Base-by-base conservation (phyloP, 2,113 vertebrate species). In the Odocoileus hemionus region DNA sequence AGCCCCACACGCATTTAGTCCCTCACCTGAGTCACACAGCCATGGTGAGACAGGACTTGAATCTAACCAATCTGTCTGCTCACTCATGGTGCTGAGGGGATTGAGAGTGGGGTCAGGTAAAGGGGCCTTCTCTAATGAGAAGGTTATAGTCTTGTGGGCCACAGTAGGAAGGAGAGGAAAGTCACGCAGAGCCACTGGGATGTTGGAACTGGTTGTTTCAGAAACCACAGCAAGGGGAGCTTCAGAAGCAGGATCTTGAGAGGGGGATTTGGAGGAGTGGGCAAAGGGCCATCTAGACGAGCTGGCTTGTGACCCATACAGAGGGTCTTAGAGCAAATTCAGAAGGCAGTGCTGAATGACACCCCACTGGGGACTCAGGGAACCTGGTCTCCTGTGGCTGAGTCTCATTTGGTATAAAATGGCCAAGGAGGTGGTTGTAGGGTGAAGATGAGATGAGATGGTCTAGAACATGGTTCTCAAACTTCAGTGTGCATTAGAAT, bases 351-450 rank as follows among this genome's bases (percentile, higher is more conserved):
- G 36, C 43, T 70, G 26, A 91, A 10, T 55, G 57, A 50, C 36
- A 30, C 1, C 54, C 57, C 25, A 10, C 70, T 45, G 16, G 30
- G 45, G 21, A n/a, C 43, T 78, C 36, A 7, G 50, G n/a, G 57
- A 15, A 45, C 55, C 90, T 45, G 45, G 15, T 54, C 30, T 95
- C 30, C 21, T 19, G 4, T 9, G 7, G 45, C 79, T 94, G 57
- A 26, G 47, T 45, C 74, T 87, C 52, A 2, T 58, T 60, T 28
- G 80, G 25, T 45, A 25, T 9, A 16, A 55, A 84, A n/a, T 33
- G 28, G 33, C n/a, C 28, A 13, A 12, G 26, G 7, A n/a, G 25
- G 45, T 26, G 36, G 8, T 8, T 0, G 1, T 10, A 36, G n/a
- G 55, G 45, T 4, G 43, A 43, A 55, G 39, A 61, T 36, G 60